A percentile compares a stretch with the other conserved stretches of the same genome.
phyloP scores from a whole-genome alignment of 2,797 vertebrate genomes.

The Sebastes diploproa region DNA sequence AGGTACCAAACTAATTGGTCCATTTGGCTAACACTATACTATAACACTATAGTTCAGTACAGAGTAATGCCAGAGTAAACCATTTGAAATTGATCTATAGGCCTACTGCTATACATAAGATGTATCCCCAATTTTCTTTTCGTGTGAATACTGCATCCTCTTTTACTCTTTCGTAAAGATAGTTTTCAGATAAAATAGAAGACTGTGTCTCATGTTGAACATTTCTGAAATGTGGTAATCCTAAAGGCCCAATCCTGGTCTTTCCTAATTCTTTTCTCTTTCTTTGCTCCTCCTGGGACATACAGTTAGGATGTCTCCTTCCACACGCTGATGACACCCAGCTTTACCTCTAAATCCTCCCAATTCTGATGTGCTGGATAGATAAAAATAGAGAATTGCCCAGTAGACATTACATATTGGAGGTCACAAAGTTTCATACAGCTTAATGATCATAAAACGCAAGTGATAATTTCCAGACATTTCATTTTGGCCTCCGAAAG shows the following conservation, averaged over 20 bases:
- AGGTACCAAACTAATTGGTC: neutral
- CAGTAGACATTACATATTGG: neutral
- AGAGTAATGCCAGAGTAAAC: neutral
- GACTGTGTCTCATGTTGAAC: neutral
- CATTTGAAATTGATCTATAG: neutral
- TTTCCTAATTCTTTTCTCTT: neutral
- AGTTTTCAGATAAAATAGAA: neutral
- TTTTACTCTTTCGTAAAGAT: neutral
- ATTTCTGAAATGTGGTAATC: neutral
- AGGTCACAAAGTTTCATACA: neutral
- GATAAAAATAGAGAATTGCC: neutral
- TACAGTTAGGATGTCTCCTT: neutral
- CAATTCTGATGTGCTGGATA: neutral
- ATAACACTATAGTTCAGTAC: neutral
- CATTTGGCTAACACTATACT: neutral
- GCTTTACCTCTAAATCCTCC: slow-evolving; percentile 13
- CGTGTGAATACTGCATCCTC: neutral
- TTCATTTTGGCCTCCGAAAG: neutral
- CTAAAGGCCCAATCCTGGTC: neutral
- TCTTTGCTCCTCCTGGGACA: neutral
- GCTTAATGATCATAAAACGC: neutral
- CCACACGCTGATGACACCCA: slow-evolving; percentile 38
- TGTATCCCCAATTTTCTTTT: neutral
- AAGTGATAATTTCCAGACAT: neutral
- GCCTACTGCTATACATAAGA: neutral